Base-by-base conservation (phyloP, 2,113 vertebrate genomes). In the Dicaeum eximium region DNA sequence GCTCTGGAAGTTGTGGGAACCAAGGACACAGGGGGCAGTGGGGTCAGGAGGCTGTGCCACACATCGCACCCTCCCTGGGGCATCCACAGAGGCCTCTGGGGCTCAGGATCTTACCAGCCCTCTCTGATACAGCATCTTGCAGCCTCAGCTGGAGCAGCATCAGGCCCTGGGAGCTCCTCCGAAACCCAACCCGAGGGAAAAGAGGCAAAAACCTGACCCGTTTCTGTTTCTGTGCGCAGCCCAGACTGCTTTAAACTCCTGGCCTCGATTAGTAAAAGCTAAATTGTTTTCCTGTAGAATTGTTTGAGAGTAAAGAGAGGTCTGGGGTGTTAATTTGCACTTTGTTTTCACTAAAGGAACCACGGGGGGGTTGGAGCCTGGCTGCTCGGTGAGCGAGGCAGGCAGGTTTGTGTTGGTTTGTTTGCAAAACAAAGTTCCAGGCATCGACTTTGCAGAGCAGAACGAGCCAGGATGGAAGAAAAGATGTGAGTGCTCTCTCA, bases 341-440 rank as follows among this genome's bases (percentile, higher is more conserved):
- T 90, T 88, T 81, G 51, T 79, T 70, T 44, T 50, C 50, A 15
- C 66, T 64, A 17, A 73, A 77, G 78, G 73, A 89, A 30, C 20
- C 11, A 1, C 73, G 31, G 60, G 24, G 24, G 23, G 67, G 82
- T 30, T 50, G 58, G 38, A 74, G 53, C 27, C 58, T 15, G 44
- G 23, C 74, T 62, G 40, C 57, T 91, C 31, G 9, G 40, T 57
- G 62, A 82, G 45, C 28, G 3, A 35, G 25, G 40, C 66, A 38
- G 74, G 62, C 23, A 54, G 88, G 40, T 72, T 74, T 57, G 38
- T 38, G 38, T 13, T 28, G 70, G 33, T 88, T 90, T 92, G 66
- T 83, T 94, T 92, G 90, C 58, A 33, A 71, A 93, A 86, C 48
- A 64, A 78, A 67, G 71, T 93, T 74, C 60, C 64, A 75, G 42